Conservation (phyloP, 2,888 invertebrate genomes). For the Plagodis pulveraria region DNA sequence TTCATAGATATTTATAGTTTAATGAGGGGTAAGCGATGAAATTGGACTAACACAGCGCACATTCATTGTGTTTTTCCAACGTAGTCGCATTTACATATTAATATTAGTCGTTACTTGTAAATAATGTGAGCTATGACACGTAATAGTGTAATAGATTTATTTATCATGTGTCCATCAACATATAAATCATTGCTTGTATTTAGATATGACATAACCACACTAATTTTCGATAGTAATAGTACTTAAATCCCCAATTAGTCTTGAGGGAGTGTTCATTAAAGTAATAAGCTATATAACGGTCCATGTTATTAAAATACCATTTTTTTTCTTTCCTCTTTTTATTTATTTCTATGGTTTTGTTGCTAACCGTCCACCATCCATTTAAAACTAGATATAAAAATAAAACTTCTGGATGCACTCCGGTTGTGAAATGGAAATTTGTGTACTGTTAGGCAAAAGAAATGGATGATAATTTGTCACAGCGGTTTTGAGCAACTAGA, state of each 20-base stretch:
- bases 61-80: constrained; percentile 26
- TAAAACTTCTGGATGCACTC: too few species aligned
- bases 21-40: constrained; percentile 14
- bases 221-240: constrained; percentile 35
- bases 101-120: constrained; percentile 50
- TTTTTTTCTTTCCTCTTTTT: too few species aligned
- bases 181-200: constrained; percentile 31
- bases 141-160: constrained; percentile 36
- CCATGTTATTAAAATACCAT: too few species aligned
- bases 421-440: too few species aligned
- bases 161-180: constrained; percentile 24
- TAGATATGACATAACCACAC: constrained; percentile 25
- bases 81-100: constrained; percentile 30
- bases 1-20: constrained; percentile 1
- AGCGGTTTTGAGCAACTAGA: too few species aligned
- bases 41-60: constrained; percentile 19
- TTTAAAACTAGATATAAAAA: too few species aligned
- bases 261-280: too few species aligned
- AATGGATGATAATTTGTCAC: too few species aligned
- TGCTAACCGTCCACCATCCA: too few species aligned
- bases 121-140: constrained; percentile 39
- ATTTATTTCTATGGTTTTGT: too few species aligned
- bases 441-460: too few species aligned
- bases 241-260: constrained; percentile 34
- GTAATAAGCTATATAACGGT: too few species aligned